Evolutionary conservation across 2,113 vertebrate species (phyloP).

Genomic region (Tinamus guttatus): DNA sequence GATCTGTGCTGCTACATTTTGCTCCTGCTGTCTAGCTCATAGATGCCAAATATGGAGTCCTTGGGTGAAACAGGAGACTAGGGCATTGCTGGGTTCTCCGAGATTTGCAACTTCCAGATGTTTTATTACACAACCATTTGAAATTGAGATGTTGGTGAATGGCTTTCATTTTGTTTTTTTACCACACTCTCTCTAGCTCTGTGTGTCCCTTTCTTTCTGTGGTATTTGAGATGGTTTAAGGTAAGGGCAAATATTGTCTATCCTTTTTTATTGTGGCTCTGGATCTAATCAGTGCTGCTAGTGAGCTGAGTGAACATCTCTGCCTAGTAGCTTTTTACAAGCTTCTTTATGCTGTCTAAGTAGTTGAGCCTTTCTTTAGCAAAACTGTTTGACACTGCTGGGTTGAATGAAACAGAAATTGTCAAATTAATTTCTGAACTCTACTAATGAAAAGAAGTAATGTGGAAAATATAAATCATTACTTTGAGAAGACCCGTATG

Average conservation of each 20-base stretch:
- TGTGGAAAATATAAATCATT: not conserved
- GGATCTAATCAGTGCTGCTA: slow-evolving; percentile 42
- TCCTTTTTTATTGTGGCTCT: slow-evolving; percentile 37
- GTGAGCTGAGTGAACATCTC: not conserved
- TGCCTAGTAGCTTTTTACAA: slow-evolving; percentile 28
- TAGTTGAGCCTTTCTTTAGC: not conserved
- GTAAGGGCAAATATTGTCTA: slow-evolving; percentile 1
- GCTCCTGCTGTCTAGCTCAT: not conserved
- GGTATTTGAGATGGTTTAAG: slow-evolving; percentile 39
- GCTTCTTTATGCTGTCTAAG: not conserved
- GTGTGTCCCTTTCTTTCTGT: not conserved
- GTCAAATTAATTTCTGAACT: slow-evolving; percentile 5
- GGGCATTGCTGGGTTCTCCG: not conserved
- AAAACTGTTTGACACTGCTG: not conserved
- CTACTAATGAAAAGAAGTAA: slow-evolving; percentile 27
- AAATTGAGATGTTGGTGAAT: not conserved
- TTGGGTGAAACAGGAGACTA: not conserved
- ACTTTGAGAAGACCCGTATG: not conserved
- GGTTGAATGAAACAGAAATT: slow-evolving; percentile 11
- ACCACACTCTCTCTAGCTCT: not conserved
- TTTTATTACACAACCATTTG: not conserved
- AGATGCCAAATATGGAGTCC: not conserved
- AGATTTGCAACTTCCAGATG: slow-evolving; percentile 39
- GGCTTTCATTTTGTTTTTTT: slow-evolving; percentile 13
- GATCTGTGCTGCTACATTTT: not conserved